These are phyloP conservation scores for Helicoverpa assulta DNA, from an alignment of 2,888 invertebrate species.

Conservation along the genomic window DNA sequence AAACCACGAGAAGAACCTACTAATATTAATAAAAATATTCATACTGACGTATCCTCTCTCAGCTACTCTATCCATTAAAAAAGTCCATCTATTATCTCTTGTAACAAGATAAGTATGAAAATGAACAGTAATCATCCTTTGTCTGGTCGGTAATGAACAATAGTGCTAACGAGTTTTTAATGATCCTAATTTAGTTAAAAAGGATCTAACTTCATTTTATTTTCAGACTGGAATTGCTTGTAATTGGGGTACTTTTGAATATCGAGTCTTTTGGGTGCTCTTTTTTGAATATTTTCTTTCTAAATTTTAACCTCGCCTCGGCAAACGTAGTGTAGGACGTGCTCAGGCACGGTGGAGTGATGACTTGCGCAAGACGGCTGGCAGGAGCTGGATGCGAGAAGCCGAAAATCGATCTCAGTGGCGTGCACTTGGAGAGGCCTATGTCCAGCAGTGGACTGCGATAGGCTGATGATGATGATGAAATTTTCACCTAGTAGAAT, in stretches of 20 bases:
- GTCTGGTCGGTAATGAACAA: constrained; percentile 25
- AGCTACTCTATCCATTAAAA: not conserved
- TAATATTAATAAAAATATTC: too few relatives aligned
- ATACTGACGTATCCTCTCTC: not conserved
- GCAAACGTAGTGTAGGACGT: too few relatives aligned
- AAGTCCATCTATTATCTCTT: not conserved
- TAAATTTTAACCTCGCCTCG: not conserved
- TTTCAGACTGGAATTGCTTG: constrained; percentile 8
- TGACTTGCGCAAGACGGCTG: too few relatives aligned
- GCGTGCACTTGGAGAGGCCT: too few relatives aligned
- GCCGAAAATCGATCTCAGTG: too few relatives aligned
- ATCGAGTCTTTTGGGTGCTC: not conserved
- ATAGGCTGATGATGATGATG: too few relatives aligned
- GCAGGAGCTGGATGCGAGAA: too few relatives aligned
- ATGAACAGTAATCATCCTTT: constrained; percentile 11
- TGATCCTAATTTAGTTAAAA: constrained; percentile 42
- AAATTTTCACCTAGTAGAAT: too few relatives aligned
- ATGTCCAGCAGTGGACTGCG: too few relatives aligned
- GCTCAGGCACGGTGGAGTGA: too few relatives aligned
- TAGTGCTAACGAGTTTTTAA: constrained; percentile 51
- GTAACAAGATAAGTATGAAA: constrained; percentile 18
- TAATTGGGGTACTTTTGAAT: not conserved
- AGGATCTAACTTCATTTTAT: constrained; percentile 30
- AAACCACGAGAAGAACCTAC: too few relatives aligned
- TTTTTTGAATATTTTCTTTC: not conserved